phyloP scores from a whole-genome alignment of 2,797 vertebrate genomes.

The Coregonus ussuriensis region DNA sequence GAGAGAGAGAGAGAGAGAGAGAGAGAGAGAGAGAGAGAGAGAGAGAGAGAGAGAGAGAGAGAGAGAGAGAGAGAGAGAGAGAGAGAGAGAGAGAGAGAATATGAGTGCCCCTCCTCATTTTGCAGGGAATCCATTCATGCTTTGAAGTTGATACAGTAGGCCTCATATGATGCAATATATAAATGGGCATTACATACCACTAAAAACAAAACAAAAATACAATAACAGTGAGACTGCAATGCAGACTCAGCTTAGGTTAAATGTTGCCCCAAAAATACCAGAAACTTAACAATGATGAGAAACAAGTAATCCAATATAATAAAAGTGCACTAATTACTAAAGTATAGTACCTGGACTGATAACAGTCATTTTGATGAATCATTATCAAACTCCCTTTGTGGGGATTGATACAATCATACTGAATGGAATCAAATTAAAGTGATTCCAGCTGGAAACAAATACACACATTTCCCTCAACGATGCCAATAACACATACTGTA shows the following conservation, averaged over 20 bases:
- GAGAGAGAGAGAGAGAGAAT: constrained; percentile 1
- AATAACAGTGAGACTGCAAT: not conserved
- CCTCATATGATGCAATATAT: not conserved
- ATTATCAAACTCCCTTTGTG: not conserved
- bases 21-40: not conserved
- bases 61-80: not conserved
- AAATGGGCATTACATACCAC: not conserved
- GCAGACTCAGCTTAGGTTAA: not conserved
- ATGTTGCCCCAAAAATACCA: not conserved
- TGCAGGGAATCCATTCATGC: constrained; percentile 52
- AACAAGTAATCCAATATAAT: not conserved
- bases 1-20: not conserved
- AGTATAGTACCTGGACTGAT: not conserved
- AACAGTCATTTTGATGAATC: not conserved
- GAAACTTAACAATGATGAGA: not conserved
- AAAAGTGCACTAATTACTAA: not conserved
- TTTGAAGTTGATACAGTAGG: constrained; percentile 48
- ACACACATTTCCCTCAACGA: not conserved
- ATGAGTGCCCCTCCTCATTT: constrained; percentile 42
- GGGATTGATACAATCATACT: not conserved
- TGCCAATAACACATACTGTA: not conserved
- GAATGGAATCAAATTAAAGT: not conserved
- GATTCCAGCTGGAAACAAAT: constrained; percentile 2
- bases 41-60: not conserved
- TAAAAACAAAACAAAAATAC: not conserved